Evolutionary conservation across 2,888 invertebrate species (phyloP).

Genomic region (Erebia ligea): DNA sequence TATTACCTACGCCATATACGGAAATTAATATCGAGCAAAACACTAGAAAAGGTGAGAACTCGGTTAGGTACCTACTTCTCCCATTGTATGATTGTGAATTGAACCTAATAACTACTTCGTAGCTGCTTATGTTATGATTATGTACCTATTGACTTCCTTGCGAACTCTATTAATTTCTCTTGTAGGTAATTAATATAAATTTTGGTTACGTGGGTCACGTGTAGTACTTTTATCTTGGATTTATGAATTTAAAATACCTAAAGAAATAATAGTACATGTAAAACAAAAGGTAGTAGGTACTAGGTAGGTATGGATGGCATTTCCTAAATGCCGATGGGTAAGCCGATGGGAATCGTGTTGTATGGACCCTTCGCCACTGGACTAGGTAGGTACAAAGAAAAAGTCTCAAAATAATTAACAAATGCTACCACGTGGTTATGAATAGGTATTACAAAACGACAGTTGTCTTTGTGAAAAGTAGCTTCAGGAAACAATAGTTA

Average conservation of each 20-base stretch:
- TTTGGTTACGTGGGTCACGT: too few species aligned
- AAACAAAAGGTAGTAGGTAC: too few species aligned
- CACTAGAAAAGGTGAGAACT: conserved; percentile 50
- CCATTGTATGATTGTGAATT: conserved; percentile 48
- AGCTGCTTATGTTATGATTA: conserved; percentile 33
- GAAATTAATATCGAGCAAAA: conserved; percentile 31
- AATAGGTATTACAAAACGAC: conserved; percentile 40
- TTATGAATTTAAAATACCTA: too few species aligned
- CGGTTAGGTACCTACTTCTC: conserved; percentile 41
- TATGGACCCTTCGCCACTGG: too few species aligned
- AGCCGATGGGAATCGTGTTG: too few species aligned
- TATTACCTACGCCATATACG: conserved; percentile 13
- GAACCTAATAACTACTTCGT: not conserved
- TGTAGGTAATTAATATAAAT: too few species aligned
- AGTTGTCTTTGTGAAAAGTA: conserved; percentile 46
- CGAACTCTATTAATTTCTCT: not conserved
- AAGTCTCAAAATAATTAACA: conserved; percentile 3
- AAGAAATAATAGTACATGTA: too few species aligned
- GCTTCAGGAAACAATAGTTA: conserved; percentile 56
- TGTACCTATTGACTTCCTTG: conserved; percentile 38
- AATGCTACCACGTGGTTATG: conserved; percentile 45
- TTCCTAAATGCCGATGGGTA: too few species aligned
- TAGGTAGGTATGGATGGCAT: too few species aligned
- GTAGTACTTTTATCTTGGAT: too few species aligned
- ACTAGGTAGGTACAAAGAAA: not conserved